phyloP scores from a whole-genome alignment of 2,113 vertebrate genomes.

The Pachycephala philippinensis region DNA sequence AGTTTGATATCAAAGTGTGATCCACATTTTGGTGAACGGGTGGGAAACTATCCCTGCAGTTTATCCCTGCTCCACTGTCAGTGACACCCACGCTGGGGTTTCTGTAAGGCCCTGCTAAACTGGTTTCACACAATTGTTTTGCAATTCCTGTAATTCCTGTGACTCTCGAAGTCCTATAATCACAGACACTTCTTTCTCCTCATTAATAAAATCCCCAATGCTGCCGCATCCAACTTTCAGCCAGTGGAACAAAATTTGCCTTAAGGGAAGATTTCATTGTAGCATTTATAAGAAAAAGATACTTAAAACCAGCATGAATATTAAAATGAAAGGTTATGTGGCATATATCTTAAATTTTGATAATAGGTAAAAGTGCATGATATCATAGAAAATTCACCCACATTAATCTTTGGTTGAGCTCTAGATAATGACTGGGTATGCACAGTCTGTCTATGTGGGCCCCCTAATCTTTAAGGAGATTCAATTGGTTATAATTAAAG shows the following conservation, averaged over 20 bases:
- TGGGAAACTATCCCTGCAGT: background rate
- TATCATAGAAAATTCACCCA: slow-evolving; percentile 37
- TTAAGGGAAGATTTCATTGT: background rate
- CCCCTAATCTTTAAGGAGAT: slow-evolving; percentile 46
- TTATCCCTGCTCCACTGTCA: background rate
- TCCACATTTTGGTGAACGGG: background rate
- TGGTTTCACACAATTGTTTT: background rate
- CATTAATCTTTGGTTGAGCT: slow-evolving; percentile 38
- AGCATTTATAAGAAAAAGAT: background rate
- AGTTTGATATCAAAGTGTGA: background rate
- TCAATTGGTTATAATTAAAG: slow-evolving; percentile 55
- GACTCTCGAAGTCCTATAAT: background rate
- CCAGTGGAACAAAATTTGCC: background rate
- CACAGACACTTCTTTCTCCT: background rate
- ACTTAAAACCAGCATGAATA: background rate
- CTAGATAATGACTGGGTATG: slow-evolving; percentile 45
- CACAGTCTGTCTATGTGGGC: slow-evolving; percentile 14
- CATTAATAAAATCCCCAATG: background rate
- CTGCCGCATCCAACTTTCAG: background rate
- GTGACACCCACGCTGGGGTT: background rate
- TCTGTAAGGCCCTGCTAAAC: background rate
- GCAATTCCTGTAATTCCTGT: background rate
- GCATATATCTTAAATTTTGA: slow-evolving; percentile 17
- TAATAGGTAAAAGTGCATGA: slow-evolving; percentile 16
- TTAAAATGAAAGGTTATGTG: slow-evolving; percentile 41